Evolutionary conservation across 2,113 vertebrate genomes (phyloP).

Genomic region (Phrynosoma platyrhinos): DNA sequence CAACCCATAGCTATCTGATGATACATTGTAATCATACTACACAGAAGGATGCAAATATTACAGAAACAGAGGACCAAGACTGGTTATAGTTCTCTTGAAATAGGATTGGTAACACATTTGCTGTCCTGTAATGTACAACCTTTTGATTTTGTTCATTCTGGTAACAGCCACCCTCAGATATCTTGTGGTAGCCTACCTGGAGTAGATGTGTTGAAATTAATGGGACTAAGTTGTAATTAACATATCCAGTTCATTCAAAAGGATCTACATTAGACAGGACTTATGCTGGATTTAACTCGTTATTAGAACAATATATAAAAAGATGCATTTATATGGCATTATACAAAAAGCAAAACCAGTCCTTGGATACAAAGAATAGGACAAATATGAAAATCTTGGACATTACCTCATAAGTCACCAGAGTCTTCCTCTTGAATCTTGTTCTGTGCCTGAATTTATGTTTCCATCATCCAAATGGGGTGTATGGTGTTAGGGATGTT

Average conservation of each 20-base stretch:
- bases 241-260: too few relatives aligned
- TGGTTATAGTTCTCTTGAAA: neutral
- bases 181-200: neutral
- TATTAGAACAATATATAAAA: neutral
- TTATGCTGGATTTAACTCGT: too few relatives aligned
- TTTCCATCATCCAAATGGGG: neutral
- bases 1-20: neutral
- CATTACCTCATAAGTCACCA: slow-evolving; percentile 17
- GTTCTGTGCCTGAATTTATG: neutral
- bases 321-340: neutral
- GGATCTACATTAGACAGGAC: too few relatives aligned
- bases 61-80: neutral
- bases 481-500: neutral
- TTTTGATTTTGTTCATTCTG: neutral
- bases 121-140: neutral
- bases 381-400: neutral
- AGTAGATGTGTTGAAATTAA: too few relatives aligned
- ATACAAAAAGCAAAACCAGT: neutral
- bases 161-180: neutral
- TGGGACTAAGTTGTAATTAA: too few relatives aligned
- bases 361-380: neutral
- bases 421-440: neutral
- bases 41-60: too few relatives aligned
- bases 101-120: neutral
- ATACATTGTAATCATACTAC: too few relatives aligned